Evolutionary conservation across 2,113 vertebrate genomes (phyloP).

Genomic region (Coracopsis vasa): DNA sequence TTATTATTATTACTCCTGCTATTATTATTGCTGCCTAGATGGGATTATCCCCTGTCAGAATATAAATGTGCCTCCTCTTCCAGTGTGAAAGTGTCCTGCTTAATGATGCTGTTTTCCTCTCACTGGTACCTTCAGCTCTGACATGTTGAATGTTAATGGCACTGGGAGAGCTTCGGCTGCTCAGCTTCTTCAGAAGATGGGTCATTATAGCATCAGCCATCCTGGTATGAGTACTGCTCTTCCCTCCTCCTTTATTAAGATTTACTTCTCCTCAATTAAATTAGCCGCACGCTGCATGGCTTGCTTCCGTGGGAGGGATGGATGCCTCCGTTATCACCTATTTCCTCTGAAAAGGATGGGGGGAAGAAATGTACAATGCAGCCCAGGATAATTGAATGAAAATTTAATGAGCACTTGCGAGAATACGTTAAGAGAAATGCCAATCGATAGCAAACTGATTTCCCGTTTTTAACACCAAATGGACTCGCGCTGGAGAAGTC

Average conservation of each 20-base stretch:
- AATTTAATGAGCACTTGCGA: constrained; percentile 67
- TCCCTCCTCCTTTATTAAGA: constrained; percentile 32
- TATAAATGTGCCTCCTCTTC: constrained; percentile 15
- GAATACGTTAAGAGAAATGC: constrained; percentile 39
- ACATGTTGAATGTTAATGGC: neutral
- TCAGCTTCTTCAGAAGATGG: neutral
- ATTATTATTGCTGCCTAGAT: constrained; percentile 43
- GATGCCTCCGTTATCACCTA: constrained; percentile 4
- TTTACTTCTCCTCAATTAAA: constrained; percentile 32
- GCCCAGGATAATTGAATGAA: constrained; percentile 52
- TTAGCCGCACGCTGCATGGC: neutral
- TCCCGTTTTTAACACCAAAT: constrained; percentile 49
- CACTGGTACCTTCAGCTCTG: constrained; percentile 6
- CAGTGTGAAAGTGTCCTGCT: neutral
- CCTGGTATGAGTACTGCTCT: neutral
- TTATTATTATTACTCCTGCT: constrained; percentile 38
- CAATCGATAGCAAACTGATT: constrained; percentile 57
- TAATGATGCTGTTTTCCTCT: constrained; percentile 52
- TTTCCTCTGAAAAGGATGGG: neutral
- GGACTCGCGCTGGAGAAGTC: neutral
- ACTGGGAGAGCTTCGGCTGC: neutral
- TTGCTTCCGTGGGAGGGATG: neutral
- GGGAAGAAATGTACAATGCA: neutral
- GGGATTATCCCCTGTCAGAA: constrained; percentile 42
- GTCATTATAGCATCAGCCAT: constrained; percentile 25